Conservation (phyloP, 2,113 vertebrate species). For the Oenanthe melanoleuca region DNA sequence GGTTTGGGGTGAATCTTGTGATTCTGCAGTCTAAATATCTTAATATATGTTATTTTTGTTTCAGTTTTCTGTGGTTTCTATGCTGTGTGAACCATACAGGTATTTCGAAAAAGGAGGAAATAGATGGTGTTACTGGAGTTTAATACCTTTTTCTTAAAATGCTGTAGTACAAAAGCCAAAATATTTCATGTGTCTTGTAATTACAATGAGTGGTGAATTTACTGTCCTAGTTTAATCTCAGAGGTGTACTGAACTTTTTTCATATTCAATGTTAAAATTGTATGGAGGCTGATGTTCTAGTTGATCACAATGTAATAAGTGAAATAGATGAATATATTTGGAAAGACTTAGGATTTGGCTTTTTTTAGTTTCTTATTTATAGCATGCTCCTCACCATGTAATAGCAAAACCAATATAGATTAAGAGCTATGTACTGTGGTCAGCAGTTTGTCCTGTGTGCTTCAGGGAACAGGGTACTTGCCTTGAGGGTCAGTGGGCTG, state of each 20-base stretch:
- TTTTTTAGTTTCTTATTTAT: background rate
- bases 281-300: background rate
- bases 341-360: background rate
- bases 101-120: background rate
- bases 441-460: background rate
- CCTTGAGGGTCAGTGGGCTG: background rate
- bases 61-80: background rate
- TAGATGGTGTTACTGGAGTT: background rate
- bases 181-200: background rate
- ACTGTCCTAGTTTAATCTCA: background rate
- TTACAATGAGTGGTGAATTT: background rate
- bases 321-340: background rate
- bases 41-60: background rate
- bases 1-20: background rate
- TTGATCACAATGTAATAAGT: background rate
- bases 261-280: background rate
- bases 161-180: background rate
- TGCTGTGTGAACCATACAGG: background rate
- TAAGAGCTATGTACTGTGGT: background rate
- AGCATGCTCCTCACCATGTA: rapidly evolving
- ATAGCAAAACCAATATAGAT: rapidly evolving
- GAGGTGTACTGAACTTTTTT: background rate
- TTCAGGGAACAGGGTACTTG: background rate
- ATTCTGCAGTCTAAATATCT: background rate
- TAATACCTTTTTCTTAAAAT: background rate